Evolutionary conservation across 1,140 invertebrate genomes (phyloP), one percentile per base, ranked within the genome.

Genomic region (Drosophila rufa): DNA sequence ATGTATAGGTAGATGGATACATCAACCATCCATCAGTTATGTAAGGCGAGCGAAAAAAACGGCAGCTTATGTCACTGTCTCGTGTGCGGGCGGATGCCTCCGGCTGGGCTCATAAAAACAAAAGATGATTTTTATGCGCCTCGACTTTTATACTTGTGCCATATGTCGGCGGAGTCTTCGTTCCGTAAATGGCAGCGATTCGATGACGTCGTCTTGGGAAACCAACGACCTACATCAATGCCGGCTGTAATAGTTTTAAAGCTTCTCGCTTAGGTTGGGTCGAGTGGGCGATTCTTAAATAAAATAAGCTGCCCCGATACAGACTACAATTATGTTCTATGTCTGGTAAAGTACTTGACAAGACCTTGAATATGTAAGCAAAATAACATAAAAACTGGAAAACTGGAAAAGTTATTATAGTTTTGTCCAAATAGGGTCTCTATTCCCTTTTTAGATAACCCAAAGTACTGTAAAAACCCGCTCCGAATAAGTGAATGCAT

Each of bases 161-260:
- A 84, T 64, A 66, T 80, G 80, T 48, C 25, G 33, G 15, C 45
- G 15, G 19, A 27, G 38, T 46, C 53, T 56, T 25, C 14, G 25
- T 25, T 33, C 62, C 80, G 62, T 82, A 70, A 80, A 75, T 75
- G 80, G 59, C 75, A 82, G 46, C 58, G 46, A 82, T 61, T 80
- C 65, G 42, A 80, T 74, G 71, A 61, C 62, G 68, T 50, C 36
- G 66, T 60, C 51, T 45, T 45, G 40, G 38, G 19, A 43, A 73
- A 75, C 40, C 51, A 65, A 69, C 79, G 82, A 82, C 82, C 82
- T 81, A 86, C 82, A 82, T 74, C 79, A 83, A 82, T 78, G 60
- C 36, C 66, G 56, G 5, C 25, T 66, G 50, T 78, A 74, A 78
- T 79, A 65, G 48, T 55, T 43, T 69, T 55, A 82, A 67, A 73